phyloP scores from a whole-genome alignment of 2,888 invertebrate genomes.

The Diarsia rubi region DNA sequence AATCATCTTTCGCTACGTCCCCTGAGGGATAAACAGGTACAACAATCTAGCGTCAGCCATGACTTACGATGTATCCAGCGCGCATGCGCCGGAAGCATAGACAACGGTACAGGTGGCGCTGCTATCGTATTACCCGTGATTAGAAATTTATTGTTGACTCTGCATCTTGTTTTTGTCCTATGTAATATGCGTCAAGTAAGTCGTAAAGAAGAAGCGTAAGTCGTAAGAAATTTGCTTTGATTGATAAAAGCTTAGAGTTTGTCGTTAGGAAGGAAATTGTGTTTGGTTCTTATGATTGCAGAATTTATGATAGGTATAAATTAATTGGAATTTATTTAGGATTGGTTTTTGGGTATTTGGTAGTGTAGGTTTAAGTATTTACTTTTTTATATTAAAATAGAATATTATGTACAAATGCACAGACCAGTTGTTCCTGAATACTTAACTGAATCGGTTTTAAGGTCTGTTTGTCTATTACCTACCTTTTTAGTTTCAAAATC shows the following conservation, averaged over 20 bases:
- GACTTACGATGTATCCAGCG: constrained; percentile 55
- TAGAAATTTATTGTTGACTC: constrained; percentile 47
- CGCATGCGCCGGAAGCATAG: constrained; percentile 50
- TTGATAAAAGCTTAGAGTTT: not conserved
- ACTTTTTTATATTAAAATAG: no score
- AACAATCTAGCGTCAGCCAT: constrained; percentile 57
- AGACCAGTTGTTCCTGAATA: no score
- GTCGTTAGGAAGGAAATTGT: not conserved
- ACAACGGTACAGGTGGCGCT: constrained; percentile 61
- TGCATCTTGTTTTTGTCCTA: constrained; percentile 44
- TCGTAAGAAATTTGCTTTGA: constrained; percentile 16
- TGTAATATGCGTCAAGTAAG: no score
- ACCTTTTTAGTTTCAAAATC: no score
- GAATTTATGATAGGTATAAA: not conserved
- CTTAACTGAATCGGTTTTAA: no score
- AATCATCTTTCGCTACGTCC: constrained; percentile 42
- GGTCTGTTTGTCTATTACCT: no score
- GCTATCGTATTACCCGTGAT: constrained; percentile 58
- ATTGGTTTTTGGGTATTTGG: no score
- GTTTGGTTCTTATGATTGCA: not conserved
- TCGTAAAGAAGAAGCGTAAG: no score
- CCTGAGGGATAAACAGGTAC: constrained; percentile 51
- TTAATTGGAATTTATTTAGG: no score
- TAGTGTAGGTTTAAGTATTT: no score
- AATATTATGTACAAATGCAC: no score